Evolutionary conservation across 2,797 vertebrate genomes (phyloP), one percentile per base, ranked within the genome.

Genomic region (Loris lydekkerianus): DNA sequence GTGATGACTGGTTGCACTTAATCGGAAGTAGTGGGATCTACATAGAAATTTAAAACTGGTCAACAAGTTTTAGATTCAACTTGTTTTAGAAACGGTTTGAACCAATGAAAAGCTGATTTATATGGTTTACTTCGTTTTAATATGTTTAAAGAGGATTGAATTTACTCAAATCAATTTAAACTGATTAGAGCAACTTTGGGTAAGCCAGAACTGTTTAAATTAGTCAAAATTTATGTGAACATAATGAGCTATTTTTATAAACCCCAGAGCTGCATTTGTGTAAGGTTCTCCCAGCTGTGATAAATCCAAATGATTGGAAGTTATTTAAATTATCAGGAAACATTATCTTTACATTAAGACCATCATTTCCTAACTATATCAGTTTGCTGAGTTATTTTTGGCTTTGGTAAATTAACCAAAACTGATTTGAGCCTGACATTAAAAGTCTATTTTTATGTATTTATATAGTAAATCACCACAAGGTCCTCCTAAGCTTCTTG

Each of bases 61-160:
- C 27, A 40, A 69, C 78, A 75, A 65, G 31, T 70, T 95, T 78
- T 56, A 96, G 85, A 56, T 65, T 89, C 5, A 91, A 40, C 29
- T 9, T 95, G 21, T 89, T 95, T 95, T n/a, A 60, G n/a, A 87
- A 93, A 84, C 40, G 76, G 61, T 87, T 63, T 88, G 17, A 93
- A 85, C 34, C 5, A 21, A 87, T 85, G 18, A 86, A 85, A 85
- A 88, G 49, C 1, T 29, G 43, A n/a, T 85, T 80, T 80, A 53
- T 67, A 21, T 73, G 25, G 34, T 61, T 91, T 4, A 37, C 46
- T 73, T 89, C 69, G 84, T 82, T 93, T 96, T 89, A 29, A 60
- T 53, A 67, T 43, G 10, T 76, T 76, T 85, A 91, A 78, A 43
- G 56, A 86, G 15, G 4, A 20, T 20, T 86, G 23, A 10, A 69